Evolutionary conservation across 1,140 invertebrate species (phyloP), one percentile per base, ranked within the genome.

Genomic region (Drosophila dunni): DNA sequence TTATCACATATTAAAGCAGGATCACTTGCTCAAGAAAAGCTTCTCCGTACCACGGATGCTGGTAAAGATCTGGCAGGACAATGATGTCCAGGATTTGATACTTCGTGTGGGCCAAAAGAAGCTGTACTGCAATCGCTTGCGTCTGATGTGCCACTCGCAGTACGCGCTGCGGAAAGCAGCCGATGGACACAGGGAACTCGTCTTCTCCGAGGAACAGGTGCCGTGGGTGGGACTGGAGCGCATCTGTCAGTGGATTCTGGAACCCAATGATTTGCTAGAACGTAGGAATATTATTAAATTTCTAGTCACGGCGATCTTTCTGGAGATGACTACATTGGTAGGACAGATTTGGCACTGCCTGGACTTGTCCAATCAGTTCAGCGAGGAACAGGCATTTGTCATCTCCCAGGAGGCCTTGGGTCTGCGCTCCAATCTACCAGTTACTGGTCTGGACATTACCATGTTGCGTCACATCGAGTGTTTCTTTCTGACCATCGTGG

Each of bases 401-500:
- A 10, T 78, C 15, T 46, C 62, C 9, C 8, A 24, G 2, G 66
- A 77, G 4, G 53, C 61, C 0, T 2, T 13, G 3, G n/a, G 6
- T 2, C 11, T 64, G 3, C 9, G 6, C 10, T 2, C 20, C 5
- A 7, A 46, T 17, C 6, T 29, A 13, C 10, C 34, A 5, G 1
- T 45, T 3, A 1, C 1, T 5, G 56, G 45, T 3, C 36, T 82
- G 9, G 68, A 80, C 8, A 42, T 9, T 1, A n/a, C 48, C 17
- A 74, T 79, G 66, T 44, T 80, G 61, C 40, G 48, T 1, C 54
- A 69, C 0, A 63, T 82, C 5, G 34, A 63, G 0, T 24, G 57
- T 7, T 81, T 50, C 62, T 82, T 82, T 24, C 66, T 82, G 1
- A 77, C 74, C 0, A 45, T 82, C 7, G 74, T 71, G 2, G 54